Percentiles rank a stretch among this genome's conserved stretches.
Conservation (phyloP, 2,113 vertebrate genomes). For the Semnopithecus entellus region DNA sequence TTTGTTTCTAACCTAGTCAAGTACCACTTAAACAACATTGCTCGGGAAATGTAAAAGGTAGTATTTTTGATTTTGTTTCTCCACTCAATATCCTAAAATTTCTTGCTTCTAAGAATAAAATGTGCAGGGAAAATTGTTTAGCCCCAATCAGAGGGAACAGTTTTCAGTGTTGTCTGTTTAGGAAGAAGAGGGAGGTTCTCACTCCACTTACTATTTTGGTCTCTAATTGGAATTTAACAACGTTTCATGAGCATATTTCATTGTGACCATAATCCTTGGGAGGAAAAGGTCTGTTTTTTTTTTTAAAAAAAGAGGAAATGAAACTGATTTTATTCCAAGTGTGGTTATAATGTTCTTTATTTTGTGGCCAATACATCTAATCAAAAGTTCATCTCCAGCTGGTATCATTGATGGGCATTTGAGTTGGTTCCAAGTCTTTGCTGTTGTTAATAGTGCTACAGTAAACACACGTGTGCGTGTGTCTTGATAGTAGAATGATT, state of each 20-base stretch:
- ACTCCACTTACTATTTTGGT: accelerated
- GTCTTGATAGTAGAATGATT: too few relatives aligned
- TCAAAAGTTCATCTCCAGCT: not conserved
- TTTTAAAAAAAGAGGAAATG: not conserved
- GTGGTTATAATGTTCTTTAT: not conserved
- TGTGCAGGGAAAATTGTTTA: not conserved
- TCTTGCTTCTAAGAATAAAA: not conserved
- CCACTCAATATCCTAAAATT: not conserved
- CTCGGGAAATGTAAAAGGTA: not conserved
- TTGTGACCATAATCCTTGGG: not conserved
- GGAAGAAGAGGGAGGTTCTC: not conserved
- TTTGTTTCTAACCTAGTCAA: not conserved
- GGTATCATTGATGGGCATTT: not conserved
- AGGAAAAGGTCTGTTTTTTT: not conserved
- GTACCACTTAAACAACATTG: not conserved
- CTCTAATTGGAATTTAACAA: not conserved
- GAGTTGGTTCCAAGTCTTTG: too few relatives aligned
- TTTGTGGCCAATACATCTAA: not conserved
- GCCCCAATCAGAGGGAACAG: not conserved
- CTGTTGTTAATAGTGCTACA: too few relatives aligned
- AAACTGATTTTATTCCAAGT: not conserved
- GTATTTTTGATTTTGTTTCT: not conserved
- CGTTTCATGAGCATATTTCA: accelerated
- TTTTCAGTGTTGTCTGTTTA: not conserved
- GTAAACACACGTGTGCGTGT: too few relatives aligned